Conservation (phyloP, 2,888 invertebrate genomes). For the Noctua janthina region DNA sequence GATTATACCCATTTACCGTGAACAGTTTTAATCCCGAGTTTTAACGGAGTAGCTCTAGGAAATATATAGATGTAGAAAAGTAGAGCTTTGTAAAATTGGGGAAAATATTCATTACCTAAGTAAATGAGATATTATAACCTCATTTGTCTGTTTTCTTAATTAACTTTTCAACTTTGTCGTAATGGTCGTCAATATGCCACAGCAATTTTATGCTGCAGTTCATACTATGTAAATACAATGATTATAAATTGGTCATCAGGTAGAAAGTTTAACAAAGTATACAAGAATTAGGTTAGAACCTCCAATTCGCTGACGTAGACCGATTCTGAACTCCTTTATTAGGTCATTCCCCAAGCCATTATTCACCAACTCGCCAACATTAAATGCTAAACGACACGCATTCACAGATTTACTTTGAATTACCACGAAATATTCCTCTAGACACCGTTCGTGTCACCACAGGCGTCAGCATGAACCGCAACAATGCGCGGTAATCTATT, state of each 20-base stretch:
- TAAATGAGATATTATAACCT: background rate
- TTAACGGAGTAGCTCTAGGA: conserved; percentile 22
- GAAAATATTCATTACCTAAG: background rate
- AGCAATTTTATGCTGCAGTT: background rate
- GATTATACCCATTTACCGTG: conserved; percentile 58
- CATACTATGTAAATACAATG: background rate
- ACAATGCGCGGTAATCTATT: conserved; percentile 88
- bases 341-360: background rate
- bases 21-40: conserved; percentile 58
- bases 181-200: background rate
- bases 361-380: conserved; percentile 16
- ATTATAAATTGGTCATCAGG: background rate
- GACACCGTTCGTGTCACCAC: conserved; percentile 56
- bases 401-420: conserved; percentile 44
- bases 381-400: conserved; percentile 24
- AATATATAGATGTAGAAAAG: background rate
- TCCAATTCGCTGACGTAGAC: background rate
- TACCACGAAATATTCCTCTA: conserved; percentile 53
- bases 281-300: background rate
- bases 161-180: background rate
- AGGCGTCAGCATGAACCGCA: conserved; percentile 73
- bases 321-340: background rate
- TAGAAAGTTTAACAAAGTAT: background rate
- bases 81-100: background rate
- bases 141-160: background rate